Percentiles rank a stretch among this genome's conserved stretches.
Evolutionary conservation across 2,797 vertebrate species (phyloP).

Genomic region (Triplophysa bombifrons): DNA sequence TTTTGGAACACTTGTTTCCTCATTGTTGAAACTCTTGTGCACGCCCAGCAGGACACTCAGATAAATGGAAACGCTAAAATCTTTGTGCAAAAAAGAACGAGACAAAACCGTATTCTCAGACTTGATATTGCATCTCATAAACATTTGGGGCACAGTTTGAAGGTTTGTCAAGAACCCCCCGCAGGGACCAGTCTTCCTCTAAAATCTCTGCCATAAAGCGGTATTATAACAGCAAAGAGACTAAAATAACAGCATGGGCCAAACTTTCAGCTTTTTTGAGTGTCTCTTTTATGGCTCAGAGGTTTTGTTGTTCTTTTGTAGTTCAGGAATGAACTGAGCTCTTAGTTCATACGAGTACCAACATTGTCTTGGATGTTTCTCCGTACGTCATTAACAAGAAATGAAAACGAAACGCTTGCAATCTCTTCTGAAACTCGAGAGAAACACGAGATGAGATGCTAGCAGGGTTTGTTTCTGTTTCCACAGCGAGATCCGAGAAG

Average conservation of each 20-base stretch:
- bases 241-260: not conserved
- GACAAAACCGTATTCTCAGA: slow-evolving; percentile 29
- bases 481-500: not conserved
- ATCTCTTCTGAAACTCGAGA: not conserved
- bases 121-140: slow-evolving; percentile 32
- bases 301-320: not conserved
- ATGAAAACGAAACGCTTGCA: not conserved
- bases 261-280: not conserved
- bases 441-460: no score
- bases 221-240: slow-evolving; percentile 2
- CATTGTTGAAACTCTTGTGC: slow-evolving; percentile 20
- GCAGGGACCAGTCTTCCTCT: not conserved
- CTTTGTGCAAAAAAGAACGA: not conserved
- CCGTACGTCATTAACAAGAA: not conserved
- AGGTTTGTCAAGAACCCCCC: slow-evolving; percentile 5
- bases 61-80: slow-evolving; percentile 30
- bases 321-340: not conserved
- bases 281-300: not conserved
- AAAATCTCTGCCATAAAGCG: slow-evolving; percentile 1
- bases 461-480: no score
- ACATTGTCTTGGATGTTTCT: not conserved
- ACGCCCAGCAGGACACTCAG: slow-evolving; percentile 28
- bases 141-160: slow-evolving; percentile 21
- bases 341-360: not conserved
- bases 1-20: slow-evolving; percentile 11